Evolutionary conservation across 37 sponge, comb jelly and placozoan genomes (phyloP), one percentile per base, ranked within the genome.

Genomic region (Chondrosia reniformis): DNA sequence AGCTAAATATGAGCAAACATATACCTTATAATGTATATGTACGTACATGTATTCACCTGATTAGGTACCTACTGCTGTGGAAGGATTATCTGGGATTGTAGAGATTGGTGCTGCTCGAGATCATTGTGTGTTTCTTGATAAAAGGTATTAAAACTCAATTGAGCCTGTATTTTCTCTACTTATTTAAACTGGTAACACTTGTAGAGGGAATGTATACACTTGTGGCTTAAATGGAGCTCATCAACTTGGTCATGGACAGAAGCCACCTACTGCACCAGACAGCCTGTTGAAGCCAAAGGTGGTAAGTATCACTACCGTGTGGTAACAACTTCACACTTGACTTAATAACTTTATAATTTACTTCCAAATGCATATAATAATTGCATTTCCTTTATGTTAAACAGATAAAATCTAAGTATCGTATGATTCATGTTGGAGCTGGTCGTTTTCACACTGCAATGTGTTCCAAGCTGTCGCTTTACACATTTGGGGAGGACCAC

Each of bases 181-280:
- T 17, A 49, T 49, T 12, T 17, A 49, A 12, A 49, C 12, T 49
- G 15, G 15, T 49, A 19, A 19, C 54, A 19, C 15, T 49, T 73
- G 46, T 56, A 89, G 88, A 79, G 94, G 94, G 7, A 46, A 41
- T 31, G 88, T 93, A 44, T 92, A 80, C 67, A 84, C 97, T 1
- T 96, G 93, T 89, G 97, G 97, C 28, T 41, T 89, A 31, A 96
- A 96, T 93, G 93, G 90, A 37, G 85, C 78, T 36, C 79, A 84
- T 32, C 97, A 96, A 71, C 84, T 96, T 22, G 97, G 93, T 8
- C 80, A 76, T 3, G 91, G 89, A 8, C 42, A 58, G 55, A 84
- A 78, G 28, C 76, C 71, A 64, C 44, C 83, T 27, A 78, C 55
- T 67, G 67, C 79, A 49, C 94, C 91, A 28, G 25, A 62, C 2